phyloP scores from a whole-genome alignment of 2,888 invertebrate species.

The Tipula lateralis region DNA sequence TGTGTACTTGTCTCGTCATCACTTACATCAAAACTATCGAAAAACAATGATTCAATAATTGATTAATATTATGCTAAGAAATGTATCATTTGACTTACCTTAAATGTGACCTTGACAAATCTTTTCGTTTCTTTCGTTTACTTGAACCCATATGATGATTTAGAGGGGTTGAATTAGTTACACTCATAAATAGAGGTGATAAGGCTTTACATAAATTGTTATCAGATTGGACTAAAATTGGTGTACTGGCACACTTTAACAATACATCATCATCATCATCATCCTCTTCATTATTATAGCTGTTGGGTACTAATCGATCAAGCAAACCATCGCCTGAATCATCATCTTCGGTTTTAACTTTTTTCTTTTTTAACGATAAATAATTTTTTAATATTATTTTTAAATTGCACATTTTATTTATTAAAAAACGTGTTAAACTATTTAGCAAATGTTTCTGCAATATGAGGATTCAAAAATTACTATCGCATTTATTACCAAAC shows the following conservation, averaged over 20 bases:
- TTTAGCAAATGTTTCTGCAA: not conserved
- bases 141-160: slow-evolving; percentile 39
- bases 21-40: not conserved
- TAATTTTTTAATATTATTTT: not conserved
- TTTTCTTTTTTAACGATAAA: not conserved
- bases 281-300: not conserved
- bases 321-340: not conserved
- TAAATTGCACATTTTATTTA: slow-evolving; percentile 26
- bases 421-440: not conserved
- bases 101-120: slow-evolving; percentile 39
- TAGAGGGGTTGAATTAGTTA: slow-evolving; percentile 46
- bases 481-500: not conserved
- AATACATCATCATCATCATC: slow-evolving; percentile 29
- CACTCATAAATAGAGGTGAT: slow-evolving; percentile 30
- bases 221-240: slow-evolving; percentile 25
- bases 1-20: not conserved
- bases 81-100: not conserved
- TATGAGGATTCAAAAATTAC: not conserved
- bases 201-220: slow-evolving; percentile 2
- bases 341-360: not conserved
- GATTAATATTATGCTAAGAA: not conserved
- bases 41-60: not conserved
- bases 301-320: not conserved
- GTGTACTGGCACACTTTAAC: not conserved
- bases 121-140: slow-evolving; percentile 40